These are phyloP conservation scores for Typhlichthys eigenmanni DNA, from an alignment of 2,797 vertebrate genomes.

Conservation along the genomic window DNA sequence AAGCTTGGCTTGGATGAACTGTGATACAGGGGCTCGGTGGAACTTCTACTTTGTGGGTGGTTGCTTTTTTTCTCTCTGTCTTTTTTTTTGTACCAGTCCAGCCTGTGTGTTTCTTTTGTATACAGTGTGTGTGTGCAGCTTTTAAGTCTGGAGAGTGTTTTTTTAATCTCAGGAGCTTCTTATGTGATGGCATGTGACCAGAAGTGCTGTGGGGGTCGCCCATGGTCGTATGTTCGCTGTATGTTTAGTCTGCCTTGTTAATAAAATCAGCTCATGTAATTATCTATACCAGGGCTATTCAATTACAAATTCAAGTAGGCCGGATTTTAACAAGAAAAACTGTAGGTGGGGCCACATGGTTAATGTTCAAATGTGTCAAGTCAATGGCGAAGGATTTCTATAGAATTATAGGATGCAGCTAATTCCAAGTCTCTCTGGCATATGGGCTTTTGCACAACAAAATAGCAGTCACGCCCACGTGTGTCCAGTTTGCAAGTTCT, in stretches of 20 bases:
- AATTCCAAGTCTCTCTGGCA: too few species aligned
- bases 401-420: too few species aligned
- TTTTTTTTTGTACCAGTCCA: constrained; percentile 25
- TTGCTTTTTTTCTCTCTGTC: constrained; percentile 33
- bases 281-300: constrained; percentile 1
- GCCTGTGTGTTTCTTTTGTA: constrained; percentile 49
- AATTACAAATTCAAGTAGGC: too few species aligned
- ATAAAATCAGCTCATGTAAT: constrained; percentile 67
- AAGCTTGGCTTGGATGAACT: constrained; percentile 19
- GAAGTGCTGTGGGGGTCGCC: constrained; percentile 51
- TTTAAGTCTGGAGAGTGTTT: constrained; percentile 50
- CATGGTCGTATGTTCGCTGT: constrained; percentile 57
- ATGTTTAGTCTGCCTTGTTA: constrained; percentile 69
- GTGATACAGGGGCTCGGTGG: too few species aligned
- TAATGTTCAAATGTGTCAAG: too few species aligned
- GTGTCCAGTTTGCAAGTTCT: too few species aligned
- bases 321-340: too few species aligned
- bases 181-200: constrained; percentile 59
- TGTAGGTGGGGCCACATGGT: too few species aligned
- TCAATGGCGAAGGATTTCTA: too few species aligned
- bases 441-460: too few species aligned
- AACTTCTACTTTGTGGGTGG: constrained; percentile 28
- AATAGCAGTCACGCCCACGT: too few species aligned
- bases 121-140: constrained; percentile 51
- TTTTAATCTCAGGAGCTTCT: constrained; percentile 69